Evolutionary conservation across 2,888 invertebrate genomes (phyloP).

Genomic region (Pollenia griseotomentosa): DNA sequence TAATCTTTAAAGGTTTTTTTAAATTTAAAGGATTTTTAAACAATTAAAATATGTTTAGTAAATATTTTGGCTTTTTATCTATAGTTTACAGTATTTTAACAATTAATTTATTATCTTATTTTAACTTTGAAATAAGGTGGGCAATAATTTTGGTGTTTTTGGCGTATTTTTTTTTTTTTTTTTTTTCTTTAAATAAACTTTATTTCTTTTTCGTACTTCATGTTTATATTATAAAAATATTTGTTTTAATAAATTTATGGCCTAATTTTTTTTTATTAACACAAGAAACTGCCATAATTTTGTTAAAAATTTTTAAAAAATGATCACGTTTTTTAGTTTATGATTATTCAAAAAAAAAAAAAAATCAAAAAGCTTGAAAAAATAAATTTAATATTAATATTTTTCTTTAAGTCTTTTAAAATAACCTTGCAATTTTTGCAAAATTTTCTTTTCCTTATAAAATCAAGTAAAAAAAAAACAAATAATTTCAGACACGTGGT

Average conservation of each 20-base stretch:
- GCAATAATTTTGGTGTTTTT: too few relatives aligned
- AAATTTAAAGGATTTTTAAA: too few relatives aligned
- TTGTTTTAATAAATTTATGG: constrained; percentile 7
- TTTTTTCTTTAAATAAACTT: too few relatives aligned
- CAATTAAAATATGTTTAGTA: too few relatives aligned
- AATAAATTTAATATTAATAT: neutral
- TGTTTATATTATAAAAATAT: neutral
- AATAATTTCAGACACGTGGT: constrained; percentile 33
- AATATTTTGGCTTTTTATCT: too few relatives aligned
- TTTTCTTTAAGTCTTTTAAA: neutral
- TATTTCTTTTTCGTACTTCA: neutral
- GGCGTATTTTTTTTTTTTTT: too few relatives aligned
- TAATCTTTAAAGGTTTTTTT: too few relatives aligned
- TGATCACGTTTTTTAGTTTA: constrained; percentile 19
- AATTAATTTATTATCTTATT: too few relatives aligned
- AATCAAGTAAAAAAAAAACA: neutral
- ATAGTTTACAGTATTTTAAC: too few relatives aligned
- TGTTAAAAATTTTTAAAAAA: neutral
- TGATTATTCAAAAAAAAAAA: neutral
- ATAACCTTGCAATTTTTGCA: constrained; percentile 21
- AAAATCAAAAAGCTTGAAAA: neutral
- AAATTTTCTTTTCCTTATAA: neutral
- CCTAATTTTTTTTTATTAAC: constrained; percentile 43
- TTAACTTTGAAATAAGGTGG: too few relatives aligned
- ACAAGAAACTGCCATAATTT: neutral